Evolutionary conservation across 2,888 invertebrate species (phyloP), one percentile per base, ranked within the genome.

Genomic region (Coelinius sp.): DNA sequence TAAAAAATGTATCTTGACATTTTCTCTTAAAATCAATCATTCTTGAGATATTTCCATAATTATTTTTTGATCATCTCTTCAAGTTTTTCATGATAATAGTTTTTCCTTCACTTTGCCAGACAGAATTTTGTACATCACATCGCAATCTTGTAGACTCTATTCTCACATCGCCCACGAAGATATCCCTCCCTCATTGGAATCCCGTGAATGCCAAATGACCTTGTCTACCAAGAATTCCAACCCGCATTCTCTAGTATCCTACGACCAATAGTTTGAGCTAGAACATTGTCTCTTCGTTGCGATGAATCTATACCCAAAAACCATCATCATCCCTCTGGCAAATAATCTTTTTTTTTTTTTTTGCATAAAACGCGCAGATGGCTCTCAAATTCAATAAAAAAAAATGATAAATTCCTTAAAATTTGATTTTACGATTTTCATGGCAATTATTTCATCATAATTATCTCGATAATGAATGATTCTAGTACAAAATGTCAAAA

Each of bases 141-240:
- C 12, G 53, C 53, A 25, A 53, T 53, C 20, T 22, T 52, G 53
- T 53, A 53, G 25, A 53, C 53, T 53, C 53, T 53, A 53, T 53
- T 53, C 53, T n/a, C 25, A 22, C 27, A 25, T 53, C 27, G 53
- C 22, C 25, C 25, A 25, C 27, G n/a, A 53, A 53, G 53, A 53
- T 53, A 53, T 53, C 53, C 53, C 14, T 41, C 41, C 22, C 24
- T 7, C 8, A 22, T 31, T 38, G 67, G 67, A 68, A 68, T 68
- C 17, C 17, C n/a, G 25, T 68, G 67, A 68, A 68, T 53, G 67
- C 41, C 53, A 56, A 56, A n/a, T 41, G 56, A 68, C 68, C 59
- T 68, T 68, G 59, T 68, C 68, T 41, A 25, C 64, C 53, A 53
- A 53, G 44, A 68, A 68, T 68, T 59, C 68, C 59, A 38, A 25